phyloP scores from a whole-genome alignment of 2,888 invertebrate genomes.

The Dioctria linearis region DNA sequence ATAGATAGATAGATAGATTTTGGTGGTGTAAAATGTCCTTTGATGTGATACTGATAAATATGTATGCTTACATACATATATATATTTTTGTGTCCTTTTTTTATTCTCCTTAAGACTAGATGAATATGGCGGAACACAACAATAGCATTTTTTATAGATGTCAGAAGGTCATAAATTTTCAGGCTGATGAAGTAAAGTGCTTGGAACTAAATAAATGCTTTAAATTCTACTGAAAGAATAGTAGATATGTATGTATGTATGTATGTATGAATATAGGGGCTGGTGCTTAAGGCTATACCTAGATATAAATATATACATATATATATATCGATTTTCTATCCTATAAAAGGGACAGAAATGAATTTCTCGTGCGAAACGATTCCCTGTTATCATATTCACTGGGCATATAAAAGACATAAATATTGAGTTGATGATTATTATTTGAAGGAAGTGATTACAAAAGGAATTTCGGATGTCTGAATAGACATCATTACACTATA shows the following conservation, averaged over 20 bases:
- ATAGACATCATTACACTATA: not conserved
- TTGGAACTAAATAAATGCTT: conserved; percentile 39
- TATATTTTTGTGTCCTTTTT: not conserved
- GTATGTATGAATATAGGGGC: not conserved
- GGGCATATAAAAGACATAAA: conserved; percentile 29
- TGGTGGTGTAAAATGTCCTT: conserved; percentile 3
- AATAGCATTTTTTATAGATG: conserved; percentile 27
- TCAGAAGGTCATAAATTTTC: conserved; percentile 21
- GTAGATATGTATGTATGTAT: too few species aligned
- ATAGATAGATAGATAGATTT: too few species aligned
- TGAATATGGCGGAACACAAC: conserved; percentile 24
- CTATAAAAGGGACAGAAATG: not conserved
- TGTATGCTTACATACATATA: too few species aligned
- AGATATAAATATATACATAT: not conserved
- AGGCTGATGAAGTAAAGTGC: conserved; percentile 37
- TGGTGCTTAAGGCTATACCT: not conserved
- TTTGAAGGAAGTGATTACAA: conserved; percentile 37
- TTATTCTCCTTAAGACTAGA: not conserved
- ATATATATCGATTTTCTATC: not conserved
- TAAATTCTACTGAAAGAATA: not conserved
- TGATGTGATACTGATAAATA: conserved; percentile 8
- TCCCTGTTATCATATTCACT: conserved; percentile 21
- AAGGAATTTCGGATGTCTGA: conserved; percentile 22
- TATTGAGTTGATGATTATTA: conserved; percentile 28
- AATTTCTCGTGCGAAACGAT: not conserved